phyloP scores from a whole-genome alignment of 2,888 invertebrate genomes.

The Pseudanteris insignis region DNA sequence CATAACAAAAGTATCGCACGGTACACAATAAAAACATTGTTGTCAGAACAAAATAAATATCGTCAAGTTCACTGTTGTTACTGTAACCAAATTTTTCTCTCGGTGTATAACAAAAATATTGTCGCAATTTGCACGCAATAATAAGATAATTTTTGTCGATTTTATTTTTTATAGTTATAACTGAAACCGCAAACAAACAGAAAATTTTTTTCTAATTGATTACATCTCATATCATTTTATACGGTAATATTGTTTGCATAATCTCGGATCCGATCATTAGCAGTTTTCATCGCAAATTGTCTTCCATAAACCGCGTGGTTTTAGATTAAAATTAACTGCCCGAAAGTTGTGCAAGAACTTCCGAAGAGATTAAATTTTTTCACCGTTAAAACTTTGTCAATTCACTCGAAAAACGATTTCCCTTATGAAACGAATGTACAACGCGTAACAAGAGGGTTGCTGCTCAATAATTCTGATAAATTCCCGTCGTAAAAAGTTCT shows the following conservation, averaged over 20 bases:
- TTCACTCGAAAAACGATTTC: slow-evolving; percentile 37
- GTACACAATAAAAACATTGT: no score
- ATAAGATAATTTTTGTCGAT: no score
- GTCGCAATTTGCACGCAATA: no score
- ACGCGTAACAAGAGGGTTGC: slow-evolving; percentile 18
- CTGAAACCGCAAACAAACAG: no score
- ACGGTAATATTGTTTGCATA: slow-evolving; percentile 6
- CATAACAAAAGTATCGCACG: no score
- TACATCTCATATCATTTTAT: slow-evolving; percentile 1
- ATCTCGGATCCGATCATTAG: slow-evolving; percentile 9
- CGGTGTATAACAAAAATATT: no score
- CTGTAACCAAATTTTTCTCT: no score
- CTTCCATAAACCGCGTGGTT: slow-evolving; percentile 14
- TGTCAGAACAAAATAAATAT: no score
- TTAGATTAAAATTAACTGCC: slow-evolving; percentile 29
- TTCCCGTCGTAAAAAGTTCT: slow-evolving; percentile 29
- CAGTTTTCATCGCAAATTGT: slow-evolving; percentile 30
- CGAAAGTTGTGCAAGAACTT: slow-evolving; percentile 19
- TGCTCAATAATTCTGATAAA: slow-evolving; percentile 32
- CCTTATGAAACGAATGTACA: slow-evolving; percentile 29
- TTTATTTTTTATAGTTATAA: no score
- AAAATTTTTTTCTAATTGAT: no score
- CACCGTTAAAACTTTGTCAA: slow-evolving; percentile 35
- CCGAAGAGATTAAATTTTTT: slow-evolving; percentile 35
- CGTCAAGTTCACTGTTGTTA: no score